Percentiles rank a stretch among this genome's conserved stretches.
Evolutionary conservation across 2,888 invertebrate genomes (phyloP).

Genomic region (Epiblema foenella): DNA sequence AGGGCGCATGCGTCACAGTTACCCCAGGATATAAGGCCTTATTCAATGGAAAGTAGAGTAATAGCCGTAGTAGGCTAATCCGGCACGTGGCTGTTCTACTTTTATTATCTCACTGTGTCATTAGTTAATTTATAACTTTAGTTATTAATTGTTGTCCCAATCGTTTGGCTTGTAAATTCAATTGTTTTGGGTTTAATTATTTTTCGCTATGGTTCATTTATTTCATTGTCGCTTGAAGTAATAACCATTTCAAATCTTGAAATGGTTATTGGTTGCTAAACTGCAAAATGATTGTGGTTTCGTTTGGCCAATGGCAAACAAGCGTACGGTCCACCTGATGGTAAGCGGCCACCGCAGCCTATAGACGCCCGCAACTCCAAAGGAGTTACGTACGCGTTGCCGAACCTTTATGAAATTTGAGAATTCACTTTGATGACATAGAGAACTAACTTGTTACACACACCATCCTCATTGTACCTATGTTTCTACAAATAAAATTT

Average conservation of each 20-base stretch:
- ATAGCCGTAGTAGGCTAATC: conserved; percentile 46
- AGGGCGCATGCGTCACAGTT: background rate
- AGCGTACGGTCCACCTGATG: too few species aligned
- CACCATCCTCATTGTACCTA: too few species aligned
- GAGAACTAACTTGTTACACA: too few species aligned
- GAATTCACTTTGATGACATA: too few species aligned
- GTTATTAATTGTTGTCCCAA: conserved; percentile 37
- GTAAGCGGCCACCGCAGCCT: too few species aligned
- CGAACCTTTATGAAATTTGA: too few species aligned
- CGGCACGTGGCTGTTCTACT: conserved; percentile 57
- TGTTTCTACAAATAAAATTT: too few species aligned
- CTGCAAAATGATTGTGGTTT: background rate
- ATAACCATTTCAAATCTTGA: too few species aligned
- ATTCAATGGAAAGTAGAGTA: conserved; percentile 24
- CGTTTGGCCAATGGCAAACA: too few species aligned
- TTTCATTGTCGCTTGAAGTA: conserved; percentile 43
- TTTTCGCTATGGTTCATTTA: conserved; percentile 46
- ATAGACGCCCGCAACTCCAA: too few species aligned
- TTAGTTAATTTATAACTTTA: conserved; percentile 39
- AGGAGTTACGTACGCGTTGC: too few species aligned
- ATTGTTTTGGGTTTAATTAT: conserved; percentile 45
- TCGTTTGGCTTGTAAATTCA: conserved; percentile 24
- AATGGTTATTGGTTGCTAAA: conserved; percentile 8
- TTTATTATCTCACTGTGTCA: conserved; percentile 45
- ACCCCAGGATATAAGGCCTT: conserved; percentile 26